A percentile compares a stretch with the other conserved stretches of the same genome.
Evolutionary conservation across 2,888 invertebrate genomes (phyloP).

Genomic region (Lapara coniferarum): DNA sequence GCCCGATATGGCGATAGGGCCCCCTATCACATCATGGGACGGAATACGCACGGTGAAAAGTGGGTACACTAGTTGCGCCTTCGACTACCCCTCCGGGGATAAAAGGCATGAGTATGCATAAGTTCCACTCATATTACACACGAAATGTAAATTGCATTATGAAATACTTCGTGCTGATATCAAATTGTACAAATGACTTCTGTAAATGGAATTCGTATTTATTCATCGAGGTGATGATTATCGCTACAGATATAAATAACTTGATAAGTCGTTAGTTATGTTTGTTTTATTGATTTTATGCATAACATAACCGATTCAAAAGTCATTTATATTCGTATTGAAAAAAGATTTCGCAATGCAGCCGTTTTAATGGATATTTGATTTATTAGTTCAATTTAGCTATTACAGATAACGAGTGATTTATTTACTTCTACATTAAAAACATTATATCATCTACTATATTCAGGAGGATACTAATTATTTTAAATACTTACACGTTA

Average conservation of each 20-base stretch:
- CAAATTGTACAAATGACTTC: conserved; percentile 8
- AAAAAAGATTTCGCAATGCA: not conserved
- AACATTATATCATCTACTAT: no score
- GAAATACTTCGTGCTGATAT: not conserved
- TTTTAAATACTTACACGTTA: not conserved
- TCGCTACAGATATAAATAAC: conserved; percentile 2
- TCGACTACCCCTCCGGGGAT: no score
- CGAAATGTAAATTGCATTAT: not conserved
- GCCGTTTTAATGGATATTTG: not conserved
- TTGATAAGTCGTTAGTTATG: not conserved
- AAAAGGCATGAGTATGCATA: no score
- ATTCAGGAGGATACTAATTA: no score
- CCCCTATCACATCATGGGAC: no score
- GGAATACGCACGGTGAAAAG: no score
- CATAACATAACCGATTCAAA: not conserved
- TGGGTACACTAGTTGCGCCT: no score
- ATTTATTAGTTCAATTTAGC: not conserved
- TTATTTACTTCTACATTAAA: no score
- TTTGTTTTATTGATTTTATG: not conserved
- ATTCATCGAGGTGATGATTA: not conserved
- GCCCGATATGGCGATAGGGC: no score
- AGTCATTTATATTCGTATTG: not conserved
- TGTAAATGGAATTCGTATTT: conserved; percentile 6
- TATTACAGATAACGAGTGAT: no score
- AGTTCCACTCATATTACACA: no score